Percentiles rank a stretch among this genome's conserved stretches.
Conservation (phyloP, 2,888 invertebrate genomes). For the Drosophila meridiana region DNA sequence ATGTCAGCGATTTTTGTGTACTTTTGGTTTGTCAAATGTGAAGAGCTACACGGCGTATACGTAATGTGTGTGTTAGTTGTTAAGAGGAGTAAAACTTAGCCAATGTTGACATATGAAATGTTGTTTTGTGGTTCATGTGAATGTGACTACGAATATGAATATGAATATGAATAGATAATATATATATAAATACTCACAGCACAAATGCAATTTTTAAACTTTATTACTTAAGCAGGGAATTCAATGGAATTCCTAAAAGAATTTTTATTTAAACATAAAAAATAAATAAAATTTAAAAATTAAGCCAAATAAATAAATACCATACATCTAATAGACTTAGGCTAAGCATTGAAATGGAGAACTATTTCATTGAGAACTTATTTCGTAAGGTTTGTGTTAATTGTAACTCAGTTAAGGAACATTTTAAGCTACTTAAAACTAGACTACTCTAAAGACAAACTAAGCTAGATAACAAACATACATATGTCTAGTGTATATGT, state of each 20-base stretch:
- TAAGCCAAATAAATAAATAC: slow-evolving; percentile 14
- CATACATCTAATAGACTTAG: slow-evolving; percentile 3
- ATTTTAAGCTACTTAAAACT: slow-evolving; percentile 1
- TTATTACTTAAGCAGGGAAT: slow-evolving; percentile 20
- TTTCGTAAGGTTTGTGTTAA: slow-evolving; percentile 19
- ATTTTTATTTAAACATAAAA: not conserved
- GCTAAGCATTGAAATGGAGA: not conserved
- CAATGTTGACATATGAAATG: slow-evolving; percentile 21
- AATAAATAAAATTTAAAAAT: not conserved
- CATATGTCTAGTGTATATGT: slow-evolving; percentile 19
- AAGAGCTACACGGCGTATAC: slow-evolving; percentile 63
- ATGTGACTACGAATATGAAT: slow-evolving; percentile 4
- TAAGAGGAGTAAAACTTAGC: not conserved
- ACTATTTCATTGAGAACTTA: not conserved
- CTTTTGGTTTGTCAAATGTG: slow-evolving; percentile 71
- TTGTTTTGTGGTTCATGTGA: slow-evolving; percentile 16
- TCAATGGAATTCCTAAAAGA: slow-evolving; percentile 11
- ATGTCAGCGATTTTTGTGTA: slow-evolving; percentile 64
- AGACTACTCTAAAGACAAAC: slow-evolving; percentile 5
- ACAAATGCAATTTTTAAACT: slow-evolving; percentile 39
- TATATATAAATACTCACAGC: slow-evolving; percentile 45
- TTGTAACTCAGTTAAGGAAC: slow-evolving; percentile 27
- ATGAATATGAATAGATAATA: not conserved
- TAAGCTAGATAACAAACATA: slow-evolving; percentile 7
- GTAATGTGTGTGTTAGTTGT: slow-evolving; percentile 61